phyloP scores from a whole-genome alignment of 35 echinoderm and acorn worm genomes.

The Lytechinus pictus region DNA sequence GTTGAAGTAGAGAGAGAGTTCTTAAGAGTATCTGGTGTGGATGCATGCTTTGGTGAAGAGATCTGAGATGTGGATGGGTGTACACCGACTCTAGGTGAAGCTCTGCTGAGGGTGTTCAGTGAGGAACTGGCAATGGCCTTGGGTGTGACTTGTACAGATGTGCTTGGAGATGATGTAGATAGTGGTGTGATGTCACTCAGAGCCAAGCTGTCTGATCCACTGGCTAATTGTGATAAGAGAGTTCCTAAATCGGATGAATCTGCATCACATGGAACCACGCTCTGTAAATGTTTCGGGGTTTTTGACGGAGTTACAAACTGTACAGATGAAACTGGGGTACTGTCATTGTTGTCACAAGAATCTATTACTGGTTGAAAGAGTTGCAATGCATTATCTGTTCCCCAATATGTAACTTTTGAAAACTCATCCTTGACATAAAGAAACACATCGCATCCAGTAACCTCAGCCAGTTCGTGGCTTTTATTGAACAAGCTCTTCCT shows the following conservation, averaged over 20 bases:
- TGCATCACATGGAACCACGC: background rate
- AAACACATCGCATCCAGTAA: constrained; percentile 2
- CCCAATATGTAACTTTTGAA: background rate
- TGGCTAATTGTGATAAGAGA: constrained; percentile 28
- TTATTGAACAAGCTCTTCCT: background rate
- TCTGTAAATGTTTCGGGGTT: background rate
- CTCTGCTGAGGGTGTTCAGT: background rate
- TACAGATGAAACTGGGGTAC: background rate
- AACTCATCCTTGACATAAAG: constrained; percentile 26
- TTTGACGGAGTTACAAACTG: constrained; percentile 7
- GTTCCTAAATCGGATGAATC: constrained; percentile 1
- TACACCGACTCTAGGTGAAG: background rate
- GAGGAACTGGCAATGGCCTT: background rate
- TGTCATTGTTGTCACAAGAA: background rate
- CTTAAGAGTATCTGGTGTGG: background rate
- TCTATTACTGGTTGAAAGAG: background rate
- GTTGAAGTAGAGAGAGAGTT: background rate
- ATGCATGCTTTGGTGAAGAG: background rate
- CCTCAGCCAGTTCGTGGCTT: background rate
- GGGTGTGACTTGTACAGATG: background rate
- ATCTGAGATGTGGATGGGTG: background rate
- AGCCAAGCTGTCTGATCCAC: background rate
- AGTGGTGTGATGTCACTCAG: background rate
- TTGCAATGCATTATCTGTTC: constrained; percentile 7
- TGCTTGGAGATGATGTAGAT: background rate